These are phyloP conservation scores for Mormyrops boulengeri DNA, from an alignment of 2,797 vertebrate genomes.

Conservation along the genomic window DNA sequence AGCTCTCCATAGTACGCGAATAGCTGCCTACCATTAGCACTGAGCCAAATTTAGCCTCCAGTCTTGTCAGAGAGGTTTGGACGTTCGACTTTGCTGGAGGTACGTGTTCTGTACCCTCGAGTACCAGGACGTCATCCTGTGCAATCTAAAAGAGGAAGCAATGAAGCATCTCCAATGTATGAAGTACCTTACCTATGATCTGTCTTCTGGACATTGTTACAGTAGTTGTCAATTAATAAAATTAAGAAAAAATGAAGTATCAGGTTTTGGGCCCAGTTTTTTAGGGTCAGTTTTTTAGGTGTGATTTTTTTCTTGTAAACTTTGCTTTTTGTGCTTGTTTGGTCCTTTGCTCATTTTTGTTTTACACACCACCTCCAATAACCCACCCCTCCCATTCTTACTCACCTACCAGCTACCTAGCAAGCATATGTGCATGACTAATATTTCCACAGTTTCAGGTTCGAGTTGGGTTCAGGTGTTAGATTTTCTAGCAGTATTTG, in stretches of 20 bases:
- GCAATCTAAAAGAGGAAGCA: not conserved
- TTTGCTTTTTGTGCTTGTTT: not conserved
- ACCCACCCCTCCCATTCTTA: not conserved
- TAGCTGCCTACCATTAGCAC: not conserved
- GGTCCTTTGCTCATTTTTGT: not conserved
- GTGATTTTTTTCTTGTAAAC: not conserved
- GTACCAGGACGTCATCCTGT: not conserved
- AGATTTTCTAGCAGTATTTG: not conserved
- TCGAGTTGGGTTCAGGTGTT: not conserved
- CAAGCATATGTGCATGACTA: not conserved
- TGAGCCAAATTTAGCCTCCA: not conserved
- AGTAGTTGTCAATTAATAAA: not conserved
- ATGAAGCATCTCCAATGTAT: not conserved
- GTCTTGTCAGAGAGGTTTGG: not conserved
- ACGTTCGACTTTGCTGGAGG: not conserved
- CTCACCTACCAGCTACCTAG: not conserved
- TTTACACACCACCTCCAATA: not conserved
- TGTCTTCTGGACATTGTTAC: not conserved
- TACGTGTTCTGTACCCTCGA: not conserved
- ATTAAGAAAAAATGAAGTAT: not conserved
- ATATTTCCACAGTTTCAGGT: not conserved
- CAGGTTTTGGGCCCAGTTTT: not conserved
- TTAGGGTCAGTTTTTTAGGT: not conserved
- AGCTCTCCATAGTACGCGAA: not conserved
- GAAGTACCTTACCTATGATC: not conserved